Evolutionary conservation across 2,888 invertebrate species (phyloP), one percentile per base, ranked within the genome.

Genomic region (Fabriciana adippe): DNA sequence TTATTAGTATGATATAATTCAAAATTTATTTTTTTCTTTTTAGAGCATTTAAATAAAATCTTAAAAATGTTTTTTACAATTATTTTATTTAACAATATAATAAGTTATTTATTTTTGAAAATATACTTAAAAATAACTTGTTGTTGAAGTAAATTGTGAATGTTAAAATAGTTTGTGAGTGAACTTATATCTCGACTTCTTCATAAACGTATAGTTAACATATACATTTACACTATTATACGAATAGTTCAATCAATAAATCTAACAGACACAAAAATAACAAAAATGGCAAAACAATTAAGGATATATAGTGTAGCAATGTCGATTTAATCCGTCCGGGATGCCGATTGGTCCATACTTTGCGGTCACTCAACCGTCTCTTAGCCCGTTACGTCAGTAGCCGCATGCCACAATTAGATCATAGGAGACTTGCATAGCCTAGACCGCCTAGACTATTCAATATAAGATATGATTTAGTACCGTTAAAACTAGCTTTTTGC

Each of bases 361-460:
- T 81, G 86, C 90, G 90, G 90, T 90, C 91, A 90, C 80, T 91
- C 90, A 91, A 90, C 91, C 85, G 85, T 76, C 83, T 84, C 78
- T 75, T 67, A 79, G 84, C 85, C 89, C 89, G 90, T 90, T 91
- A 90, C 90, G 89, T 90, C 90, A 90, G 85, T 80, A 78, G 78
- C 80, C 81, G 84, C 85, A 85, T 79, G 86, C 89, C 89, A 84
- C 90, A 90, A 90, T 91, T 90, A 92, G 90, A 90, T 87, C 90
- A 86, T 82, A 81, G 83, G 79, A 86, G 85, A 81, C 87, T 65
- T 86, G 84, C 82, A 82, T 81, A 85, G 81, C 83, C 84, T 88
- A 88, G 85, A 85, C 61, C 48, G 59, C 59, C 85, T 80, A 87
- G 87, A 85, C 85, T 81, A 47, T 59, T 82, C 83, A 84, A 83